These are phyloP conservation scores for Actias luna DNA, from an alignment of 2,888 invertebrate species.

Conservation along the genomic window DNA sequence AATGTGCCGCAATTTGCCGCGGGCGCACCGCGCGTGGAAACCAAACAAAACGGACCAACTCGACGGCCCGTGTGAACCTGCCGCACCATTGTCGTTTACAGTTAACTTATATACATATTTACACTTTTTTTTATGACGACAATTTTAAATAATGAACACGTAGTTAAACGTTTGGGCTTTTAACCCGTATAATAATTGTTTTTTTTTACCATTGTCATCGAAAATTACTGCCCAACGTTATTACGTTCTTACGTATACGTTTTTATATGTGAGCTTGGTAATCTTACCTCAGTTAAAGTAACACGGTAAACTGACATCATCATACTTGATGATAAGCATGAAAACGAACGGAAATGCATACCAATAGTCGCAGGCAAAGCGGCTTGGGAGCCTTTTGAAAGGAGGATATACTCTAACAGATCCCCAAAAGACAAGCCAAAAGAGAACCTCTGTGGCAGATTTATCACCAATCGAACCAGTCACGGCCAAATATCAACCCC, in stretches of 20 bases:
- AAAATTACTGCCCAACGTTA: not conserved
- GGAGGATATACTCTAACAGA: no score
- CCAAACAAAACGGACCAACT: constrained; percentile 40
- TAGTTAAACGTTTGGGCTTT: constrained; percentile 1
- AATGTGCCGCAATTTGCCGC: constrained; percentile 37
- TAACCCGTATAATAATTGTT: not conserved
- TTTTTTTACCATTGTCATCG: not conserved
- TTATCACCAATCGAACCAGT: no score
- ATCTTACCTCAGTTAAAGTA: not conserved
- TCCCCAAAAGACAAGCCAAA: no score
- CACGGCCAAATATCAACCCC: no score
- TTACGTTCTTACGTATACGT: not conserved
- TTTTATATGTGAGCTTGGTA: not conserved
- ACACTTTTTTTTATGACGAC: constrained; percentile 11
- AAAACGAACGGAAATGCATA: no score
- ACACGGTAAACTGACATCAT: not conserved
- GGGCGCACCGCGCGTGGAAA: constrained; percentile 38
- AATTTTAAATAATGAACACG: constrained; percentile 16
- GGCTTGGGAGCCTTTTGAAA: no score
- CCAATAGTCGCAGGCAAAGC: no score
- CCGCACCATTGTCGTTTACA: constrained; percentile 5
- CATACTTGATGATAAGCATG: not conserved
- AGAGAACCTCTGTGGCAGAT: no score
- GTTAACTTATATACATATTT: constrained; percentile 3
- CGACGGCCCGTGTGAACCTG: constrained; percentile 12